Base-by-base conservation (phyloP, 1,140 invertebrate species). In the Lethocerus indicus region DNA sequence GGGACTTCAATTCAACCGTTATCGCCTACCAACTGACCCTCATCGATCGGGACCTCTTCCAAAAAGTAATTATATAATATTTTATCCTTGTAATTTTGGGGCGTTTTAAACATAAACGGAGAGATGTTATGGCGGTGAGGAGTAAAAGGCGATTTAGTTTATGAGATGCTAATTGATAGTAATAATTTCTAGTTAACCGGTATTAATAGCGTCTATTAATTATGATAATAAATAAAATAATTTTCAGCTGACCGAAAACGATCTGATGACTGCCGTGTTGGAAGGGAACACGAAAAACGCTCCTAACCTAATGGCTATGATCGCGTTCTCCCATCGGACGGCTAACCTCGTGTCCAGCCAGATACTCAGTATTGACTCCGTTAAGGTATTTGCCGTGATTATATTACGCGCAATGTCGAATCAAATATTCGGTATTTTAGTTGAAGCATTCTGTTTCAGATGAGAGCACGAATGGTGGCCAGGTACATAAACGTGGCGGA, bases 321-420 rank as follows among this genome's bases (percentile, higher is more conserved):
- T 72, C 24, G 68, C 68, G 0, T 75, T 73, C 52, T 66, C 69
- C 20, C 69, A 72, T 45, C 58, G 73, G 47, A 63, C 74, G 2
- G 64, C 67, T 5, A 71, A 68, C 55, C 52, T 75, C 3, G 62
- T 67, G 0, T 58, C 64, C 14, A 69, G 59, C 35, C 71, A 74
- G 56, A 63, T 75, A 41, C 47, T 75, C 0, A 57, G 60, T 6
- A 58, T 63, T 18, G 58, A 63, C 16, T 49, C 58, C 29, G 58
- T 60, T 41, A 64, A 62, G 54, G 65, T 67, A 55, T 41, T n/a
- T 32, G 9, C n/a, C 9, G n/a, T 9, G n/a, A 32, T 32, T 9
- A 32, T 32, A 32, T 32, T n/a, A 9, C n/a, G 9, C 9, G n/a
- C n/a, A n/a, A n/a, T 39, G 36, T 21, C 20, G 14, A 39, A 5